Percentiles rank a stretch among this genome's conserved stretches.
Conservation (phyloP, 2,888 invertebrate genomes). For the Clunio marinus region DNA sequence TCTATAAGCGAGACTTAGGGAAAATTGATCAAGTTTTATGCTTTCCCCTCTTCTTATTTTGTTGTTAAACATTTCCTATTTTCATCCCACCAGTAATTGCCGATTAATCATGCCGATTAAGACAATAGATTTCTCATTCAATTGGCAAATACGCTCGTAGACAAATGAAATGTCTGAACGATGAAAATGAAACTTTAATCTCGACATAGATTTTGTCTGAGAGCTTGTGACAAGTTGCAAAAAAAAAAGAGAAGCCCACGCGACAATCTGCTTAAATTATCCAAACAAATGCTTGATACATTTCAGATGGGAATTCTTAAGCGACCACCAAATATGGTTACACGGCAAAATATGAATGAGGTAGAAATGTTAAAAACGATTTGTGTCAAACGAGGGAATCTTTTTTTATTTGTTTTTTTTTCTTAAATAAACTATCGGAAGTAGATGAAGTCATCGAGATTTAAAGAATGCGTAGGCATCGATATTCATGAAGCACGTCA, state of each 20-base stretch:
- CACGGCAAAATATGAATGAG: not conserved
- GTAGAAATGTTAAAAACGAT: not conserved
- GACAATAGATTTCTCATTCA: not conserved
- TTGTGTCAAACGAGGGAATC: not conserved
- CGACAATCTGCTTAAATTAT: not conserved
- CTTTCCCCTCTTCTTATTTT: not conserved
- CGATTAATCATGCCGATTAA: constrained; percentile 1
- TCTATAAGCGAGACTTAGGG: not conserved
- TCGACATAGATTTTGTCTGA: too few relatives aligned
- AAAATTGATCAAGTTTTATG: not conserved
- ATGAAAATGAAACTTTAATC: not conserved
- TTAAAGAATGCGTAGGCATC: not conserved
- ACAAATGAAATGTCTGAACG: not conserved
- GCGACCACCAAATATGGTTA: not conserved
- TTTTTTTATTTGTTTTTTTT: not conserved
- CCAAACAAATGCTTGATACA: not conserved
- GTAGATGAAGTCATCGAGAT: not conserved
- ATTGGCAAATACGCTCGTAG: not conserved
- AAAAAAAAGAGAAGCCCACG: not conserved
- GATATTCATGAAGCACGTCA: not conserved
- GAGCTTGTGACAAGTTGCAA: not conserved
- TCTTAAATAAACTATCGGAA: not conserved
- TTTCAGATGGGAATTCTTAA: not conserved
- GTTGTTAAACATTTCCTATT: not conserved
- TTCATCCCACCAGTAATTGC: not conserved